These are phyloP conservation scores for Calonectris borealis DNA, from an alignment of 2,113 vertebrate species.

Conservation along the genomic window DNA sequence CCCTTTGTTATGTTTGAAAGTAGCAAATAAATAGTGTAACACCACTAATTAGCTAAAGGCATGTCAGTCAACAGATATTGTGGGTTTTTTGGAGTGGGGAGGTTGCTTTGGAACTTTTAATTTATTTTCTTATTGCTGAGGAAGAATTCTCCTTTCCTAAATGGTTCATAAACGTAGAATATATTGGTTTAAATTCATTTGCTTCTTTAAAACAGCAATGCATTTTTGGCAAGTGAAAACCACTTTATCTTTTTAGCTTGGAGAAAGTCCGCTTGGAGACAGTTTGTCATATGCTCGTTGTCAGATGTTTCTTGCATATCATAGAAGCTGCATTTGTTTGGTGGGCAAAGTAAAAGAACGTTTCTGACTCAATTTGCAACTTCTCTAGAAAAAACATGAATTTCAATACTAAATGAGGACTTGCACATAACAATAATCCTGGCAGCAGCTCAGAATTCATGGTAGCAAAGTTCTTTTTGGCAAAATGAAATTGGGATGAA, in stretches of 20 bases:
- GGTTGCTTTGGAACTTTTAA: not conserved
- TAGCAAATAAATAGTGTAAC: not conserved
- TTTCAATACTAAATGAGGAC: not conserved
- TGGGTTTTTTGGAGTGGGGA: not conserved
- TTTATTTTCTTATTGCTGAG: not conserved
- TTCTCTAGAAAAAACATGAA: not conserved
- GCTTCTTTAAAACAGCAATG: not conserved
- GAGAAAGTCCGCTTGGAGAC: not conserved
- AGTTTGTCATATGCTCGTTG: not conserved
- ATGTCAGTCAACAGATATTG: not conserved
- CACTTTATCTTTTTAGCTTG: not conserved
- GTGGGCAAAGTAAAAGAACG: not conserved
- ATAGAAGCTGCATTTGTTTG: not conserved
- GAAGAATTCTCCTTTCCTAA: not conserved
- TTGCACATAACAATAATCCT: not conserved
- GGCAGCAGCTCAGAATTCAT: not conserved
- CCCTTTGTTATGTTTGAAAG: not conserved
- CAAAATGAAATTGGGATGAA: not conserved
- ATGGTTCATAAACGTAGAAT: accelerated
- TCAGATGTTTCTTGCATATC: not conserved
- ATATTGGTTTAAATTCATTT: not conserved
- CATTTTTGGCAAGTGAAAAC: not conserved
- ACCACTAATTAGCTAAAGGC: not conserved
- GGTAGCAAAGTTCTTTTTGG: not conserved
- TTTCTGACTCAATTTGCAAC: not conserved